Conservation (phyloP, 2,888 invertebrate genomes). For the Drosophila pseudotakahashii region DNA sequence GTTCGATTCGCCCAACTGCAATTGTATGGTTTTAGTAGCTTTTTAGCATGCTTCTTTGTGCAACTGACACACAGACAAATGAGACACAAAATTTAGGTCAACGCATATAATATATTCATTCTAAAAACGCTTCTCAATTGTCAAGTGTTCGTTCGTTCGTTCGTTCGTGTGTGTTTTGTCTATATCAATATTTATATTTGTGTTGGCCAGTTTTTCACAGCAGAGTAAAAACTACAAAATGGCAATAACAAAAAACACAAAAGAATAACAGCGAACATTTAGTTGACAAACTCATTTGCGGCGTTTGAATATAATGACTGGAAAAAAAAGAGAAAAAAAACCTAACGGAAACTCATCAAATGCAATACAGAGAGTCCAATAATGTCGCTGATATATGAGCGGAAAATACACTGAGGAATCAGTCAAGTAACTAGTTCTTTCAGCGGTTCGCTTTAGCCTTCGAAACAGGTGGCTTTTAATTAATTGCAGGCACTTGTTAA, state of each 20-base stretch:
- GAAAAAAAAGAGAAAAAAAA: slow-evolving; percentile 6
- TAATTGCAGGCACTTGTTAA: slow-evolving; percentile 27
- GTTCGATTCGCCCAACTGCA: slow-evolving; percentile 21
- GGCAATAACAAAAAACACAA: too few species aligned
- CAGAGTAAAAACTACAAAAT: slow-evolving; percentile 2
- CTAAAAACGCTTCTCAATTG: slow-evolving; percentile 52
- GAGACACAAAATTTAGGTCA: slow-evolving; percentile 75
- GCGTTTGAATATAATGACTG: not conserved
- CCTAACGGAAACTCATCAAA: slow-evolving; percentile 19
- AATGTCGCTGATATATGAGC: not conserved
- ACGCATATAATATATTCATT: slow-evolving; percentile 80
- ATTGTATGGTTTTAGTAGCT: slow-evolving; percentile 67
- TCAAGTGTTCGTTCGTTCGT: not conserved
- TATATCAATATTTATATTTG: slow-evolving; percentile 23
- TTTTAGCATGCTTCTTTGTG: slow-evolving; percentile 79
- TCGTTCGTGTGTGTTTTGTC: slow-evolving; percentile 10
- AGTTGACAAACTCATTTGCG: slow-evolving; percentile 30
- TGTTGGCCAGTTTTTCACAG: slow-evolving; percentile 22
- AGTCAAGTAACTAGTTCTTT: slow-evolving; percentile 16
- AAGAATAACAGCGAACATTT: slow-evolving; percentile 7
- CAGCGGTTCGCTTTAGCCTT: slow-evolving; percentile 11
- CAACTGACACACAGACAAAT: slow-evolving; percentile 54
- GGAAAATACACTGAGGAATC: not conserved
- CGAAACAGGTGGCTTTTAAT: slow-evolving; percentile 24
- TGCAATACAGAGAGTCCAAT: not conserved